phyloP scores from a whole-genome alignment of 2,113 vertebrate genomes.

The Gnathonemus echidnorhynchus region DNA sequence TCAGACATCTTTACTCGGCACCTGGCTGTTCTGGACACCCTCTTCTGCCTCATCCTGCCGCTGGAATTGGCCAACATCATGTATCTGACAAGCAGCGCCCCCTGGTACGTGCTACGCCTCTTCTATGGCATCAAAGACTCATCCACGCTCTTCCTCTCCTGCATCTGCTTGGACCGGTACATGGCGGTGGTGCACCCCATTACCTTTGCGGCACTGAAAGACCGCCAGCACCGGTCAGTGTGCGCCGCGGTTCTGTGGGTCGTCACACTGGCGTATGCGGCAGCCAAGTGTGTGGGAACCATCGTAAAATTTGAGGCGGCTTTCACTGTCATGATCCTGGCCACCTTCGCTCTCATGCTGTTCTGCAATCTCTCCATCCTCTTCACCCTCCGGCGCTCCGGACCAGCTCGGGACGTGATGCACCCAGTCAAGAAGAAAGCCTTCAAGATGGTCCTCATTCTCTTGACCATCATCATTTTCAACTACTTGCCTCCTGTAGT shows the following conservation, averaged over 20 bases:
- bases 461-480: constrained; percentile 60
- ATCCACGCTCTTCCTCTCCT: constrained; percentile 58
- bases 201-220: constrained; percentile 56
- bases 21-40: constrained; percentile 51
- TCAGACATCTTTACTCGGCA: constrained; percentile 61
- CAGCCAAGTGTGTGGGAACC: constrained; percentile 43
- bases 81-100: constrained; percentile 44
- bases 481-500: constrained; percentile 63
- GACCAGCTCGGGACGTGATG: constrained; percentile 53
- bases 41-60: constrained; percentile 58
- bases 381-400: constrained; percentile 43
- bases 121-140: constrained; percentile 61
- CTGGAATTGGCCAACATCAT: constrained; percentile 54
- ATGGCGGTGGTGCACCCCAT: constrained; percentile 61
- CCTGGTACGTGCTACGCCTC: constrained; percentile 56
- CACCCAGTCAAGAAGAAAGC: constrained; percentile 65
- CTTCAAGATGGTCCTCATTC: constrained; percentile 63
- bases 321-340: constrained; percentile 57
- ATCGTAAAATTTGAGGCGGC: constrained; percentile 49
- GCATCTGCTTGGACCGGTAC: constrained; percentile 66
- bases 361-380: constrained; percentile 61
- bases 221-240: constrained; percentile 40
- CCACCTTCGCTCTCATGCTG: constrained; percentile 54
- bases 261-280: constrained; percentile 48
- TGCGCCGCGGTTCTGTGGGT: constrained; percentile 48